These are phyloP conservation scores for Eretmochelys imbricata DNA, from an alignment of 2,113 vertebrate genomes.

Conservation along the genomic window DNA sequence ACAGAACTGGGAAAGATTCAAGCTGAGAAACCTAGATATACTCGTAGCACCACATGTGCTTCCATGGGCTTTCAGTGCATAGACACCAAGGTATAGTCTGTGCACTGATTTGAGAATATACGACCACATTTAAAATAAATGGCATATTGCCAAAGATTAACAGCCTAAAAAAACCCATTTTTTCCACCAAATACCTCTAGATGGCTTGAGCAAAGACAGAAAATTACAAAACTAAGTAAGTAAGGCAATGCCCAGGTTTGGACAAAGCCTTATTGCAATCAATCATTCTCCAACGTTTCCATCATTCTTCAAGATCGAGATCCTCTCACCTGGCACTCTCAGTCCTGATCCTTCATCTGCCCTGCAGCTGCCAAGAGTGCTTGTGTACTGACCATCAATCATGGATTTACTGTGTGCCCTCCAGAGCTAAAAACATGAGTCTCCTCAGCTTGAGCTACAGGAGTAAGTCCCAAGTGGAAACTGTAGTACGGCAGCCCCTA, in stretches of 20 bases:
- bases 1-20: background rate
- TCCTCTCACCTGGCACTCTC: background rate
- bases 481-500: background rate
- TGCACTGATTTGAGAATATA: background rate
- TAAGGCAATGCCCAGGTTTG: background rate
- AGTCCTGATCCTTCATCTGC: background rate
- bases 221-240: background rate
- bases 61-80: background rate
- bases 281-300: background rate
- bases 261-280: background rate
- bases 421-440: background rate
- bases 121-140: background rate
- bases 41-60: no score
- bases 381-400: background rate
- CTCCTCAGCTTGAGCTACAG: background rate
- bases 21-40: fast-evolving
- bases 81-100: background rate
- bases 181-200: background rate
- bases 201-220: background rate
- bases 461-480: background rate
- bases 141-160: background rate
- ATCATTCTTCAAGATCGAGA: background rate
- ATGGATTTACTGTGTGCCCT: background rate
- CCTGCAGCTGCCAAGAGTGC: background rate
- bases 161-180: background rate